A percentile compares a stretch with the other conserved stretches of the same genome.
phyloP scores from a whole-genome alignment of 2,888 invertebrate species.

The Apoderus coryli region DNA sequence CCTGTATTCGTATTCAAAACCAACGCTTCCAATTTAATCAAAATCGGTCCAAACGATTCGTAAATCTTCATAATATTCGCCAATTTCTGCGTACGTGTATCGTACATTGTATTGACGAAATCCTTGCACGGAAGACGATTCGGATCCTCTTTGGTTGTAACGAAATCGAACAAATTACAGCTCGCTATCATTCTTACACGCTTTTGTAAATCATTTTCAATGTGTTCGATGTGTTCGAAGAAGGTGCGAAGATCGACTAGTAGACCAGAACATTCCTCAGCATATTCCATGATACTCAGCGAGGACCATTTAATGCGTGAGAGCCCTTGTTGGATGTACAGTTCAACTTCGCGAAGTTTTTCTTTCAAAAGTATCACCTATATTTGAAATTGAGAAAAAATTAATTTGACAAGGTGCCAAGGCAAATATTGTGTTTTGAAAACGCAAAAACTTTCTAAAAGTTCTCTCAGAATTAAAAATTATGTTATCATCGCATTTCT shows the following conservation, averaged over 20 bases:
- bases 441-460: too few species aligned
- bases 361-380: slow-evolving; percentile 52
- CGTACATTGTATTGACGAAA: slow-evolving; percentile 59
- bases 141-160: slow-evolving; percentile 17
- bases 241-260: slow-evolving; percentile 48
- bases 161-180: slow-evolving; percentile 43
- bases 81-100: slow-evolving; percentile 51
- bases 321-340: slow-evolving; percentile 64
- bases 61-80: slow-evolving; percentile 58
- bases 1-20: slow-evolving; percentile 70
- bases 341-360: slow-evolving; percentile 55
- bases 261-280: slow-evolving; percentile 38
- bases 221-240: slow-evolving; percentile 53
- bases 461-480: too few species aligned
- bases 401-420: too few species aligned
- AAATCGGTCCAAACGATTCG: slow-evolving; percentile 62
- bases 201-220: slow-evolving; percentile 44
- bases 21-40: slow-evolving; percentile 74
- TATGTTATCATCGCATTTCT: too few species aligned
- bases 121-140: slow-evolving; percentile 32
- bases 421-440: too few species aligned
- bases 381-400: too few species aligned
- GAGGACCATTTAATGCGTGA: slow-evolving; percentile 78
- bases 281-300: slow-evolving; percentile 63
- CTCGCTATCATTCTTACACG: slow-evolving; percentile 40